These are phyloP conservation scores for Falco concolor DNA, from an alignment of 2,797 vertebrate species.

Conservation along the genomic window DNA sequence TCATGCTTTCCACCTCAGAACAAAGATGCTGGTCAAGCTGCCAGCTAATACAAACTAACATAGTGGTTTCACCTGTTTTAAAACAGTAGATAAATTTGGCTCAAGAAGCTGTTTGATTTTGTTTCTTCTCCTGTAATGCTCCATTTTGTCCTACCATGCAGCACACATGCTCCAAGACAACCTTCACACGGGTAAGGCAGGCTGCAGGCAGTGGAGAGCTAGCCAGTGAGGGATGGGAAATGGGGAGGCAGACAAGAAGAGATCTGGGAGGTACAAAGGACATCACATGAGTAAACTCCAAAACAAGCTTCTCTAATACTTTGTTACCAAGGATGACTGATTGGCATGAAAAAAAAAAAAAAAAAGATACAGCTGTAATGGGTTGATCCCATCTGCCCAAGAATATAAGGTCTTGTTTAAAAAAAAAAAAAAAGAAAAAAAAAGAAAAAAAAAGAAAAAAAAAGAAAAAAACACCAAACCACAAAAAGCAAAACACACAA, in stretches of 20 bases:
- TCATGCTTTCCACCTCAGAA: not conserved
- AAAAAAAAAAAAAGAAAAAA: not conserved
- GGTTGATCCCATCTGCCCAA: not conserved
- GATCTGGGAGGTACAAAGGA: not conserved
- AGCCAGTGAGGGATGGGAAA: not conserved
- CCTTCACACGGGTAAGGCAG: not conserved
- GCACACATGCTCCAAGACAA: accelerated
- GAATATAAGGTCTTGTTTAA: not conserved
- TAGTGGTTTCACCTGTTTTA: not conserved
- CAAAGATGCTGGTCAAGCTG: not conserved
- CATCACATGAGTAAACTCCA: not conserved
- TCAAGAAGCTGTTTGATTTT: not conserved
- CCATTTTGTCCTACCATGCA: not conserved
- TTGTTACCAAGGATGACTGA: not conserved
- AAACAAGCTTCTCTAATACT: not conserved
- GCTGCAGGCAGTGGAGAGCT: not conserved
- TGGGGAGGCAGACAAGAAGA: not conserved
- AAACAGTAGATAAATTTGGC: not conserved
- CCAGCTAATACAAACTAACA: not conserved
- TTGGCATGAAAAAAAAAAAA: not conserved
- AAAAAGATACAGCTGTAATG: not conserved
- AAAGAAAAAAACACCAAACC: too few species aligned
- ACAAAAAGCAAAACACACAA: too few species aligned
- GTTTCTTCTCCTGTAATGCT: not conserved
- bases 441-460: not conserved